Percentiles rank a stretch among this genome's conserved stretches.
phyloP scores from a whole-genome alignment of 2,113 vertebrate genomes.

The Malurus elegans region DNA sequence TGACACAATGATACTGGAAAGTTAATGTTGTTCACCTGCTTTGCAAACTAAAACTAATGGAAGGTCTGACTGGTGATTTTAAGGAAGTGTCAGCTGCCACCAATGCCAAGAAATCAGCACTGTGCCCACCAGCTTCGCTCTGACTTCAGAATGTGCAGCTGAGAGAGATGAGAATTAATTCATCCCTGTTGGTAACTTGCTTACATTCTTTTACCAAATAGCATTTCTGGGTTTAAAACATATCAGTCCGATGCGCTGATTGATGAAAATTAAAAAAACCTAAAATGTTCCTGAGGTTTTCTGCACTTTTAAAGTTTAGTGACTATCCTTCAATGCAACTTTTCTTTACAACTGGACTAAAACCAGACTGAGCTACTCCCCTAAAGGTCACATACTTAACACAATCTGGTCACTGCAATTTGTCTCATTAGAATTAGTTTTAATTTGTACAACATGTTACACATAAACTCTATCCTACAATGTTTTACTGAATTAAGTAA shows the following conservation, averaged over 20 bases:
- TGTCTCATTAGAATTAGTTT: conserved; percentile 32
- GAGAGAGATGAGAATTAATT: neutral
- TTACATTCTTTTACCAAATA: neutral
- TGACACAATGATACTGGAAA: neutral
- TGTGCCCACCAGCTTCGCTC: neutral
- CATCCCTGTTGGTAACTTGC: neutral
- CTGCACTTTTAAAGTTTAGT: neutral
- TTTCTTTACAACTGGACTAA: neutral
- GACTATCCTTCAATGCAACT: neutral
- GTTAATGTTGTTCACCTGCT: neutral
- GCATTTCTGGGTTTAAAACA: neutral
- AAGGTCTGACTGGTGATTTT: neutral
- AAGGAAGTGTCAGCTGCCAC: neutral
- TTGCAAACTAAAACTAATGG: neutral
- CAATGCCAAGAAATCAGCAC: neutral
- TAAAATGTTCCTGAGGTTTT: neutral
- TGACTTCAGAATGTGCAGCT: neutral
- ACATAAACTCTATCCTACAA: neutral
- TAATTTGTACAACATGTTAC: conserved; percentile 31
- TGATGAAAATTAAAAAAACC: neutral
- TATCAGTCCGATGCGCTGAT: neutral
- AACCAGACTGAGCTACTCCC: neutral
- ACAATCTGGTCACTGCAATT: conserved; percentile 14
- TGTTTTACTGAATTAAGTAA: conserved; percentile 14
- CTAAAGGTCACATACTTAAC: neutral